Conservation (phyloP, 2,113 vertebrate genomes). For the Cavia porcellus region DNA sequence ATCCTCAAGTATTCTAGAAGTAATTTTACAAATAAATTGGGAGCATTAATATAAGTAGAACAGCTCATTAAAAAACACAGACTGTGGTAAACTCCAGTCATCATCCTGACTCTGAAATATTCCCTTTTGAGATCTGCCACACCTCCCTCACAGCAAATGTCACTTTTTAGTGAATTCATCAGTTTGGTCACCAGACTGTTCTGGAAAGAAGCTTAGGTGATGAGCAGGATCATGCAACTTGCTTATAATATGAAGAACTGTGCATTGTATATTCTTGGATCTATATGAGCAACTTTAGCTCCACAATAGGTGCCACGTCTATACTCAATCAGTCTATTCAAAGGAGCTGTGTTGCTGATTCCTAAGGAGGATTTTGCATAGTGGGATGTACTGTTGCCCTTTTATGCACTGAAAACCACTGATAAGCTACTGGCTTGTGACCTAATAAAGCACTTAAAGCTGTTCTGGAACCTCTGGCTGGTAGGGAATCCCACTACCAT, state of each 20-base stretch:
- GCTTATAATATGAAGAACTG: not conserved
- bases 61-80: not conserved
- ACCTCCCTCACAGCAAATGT: not conserved
- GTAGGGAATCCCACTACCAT: not conserved
- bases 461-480: not conserved
- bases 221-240: not conserved
- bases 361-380: not conserved
- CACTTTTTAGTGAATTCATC: not conserved
- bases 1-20: conserved; percentile 7
- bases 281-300: not conserved
- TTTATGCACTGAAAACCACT: not conserved
- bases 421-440: not conserved
- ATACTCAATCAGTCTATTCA: not conserved
- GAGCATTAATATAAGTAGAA: not conserved
- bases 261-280: not conserved
- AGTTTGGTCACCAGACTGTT: conserved; percentile 26
- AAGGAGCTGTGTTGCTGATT: not conserved
- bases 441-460: not conserved
- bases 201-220: not conserved
- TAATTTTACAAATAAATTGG: not conserved
- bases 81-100: not conserved
- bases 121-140: not conserved
- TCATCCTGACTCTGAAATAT: not conserved
- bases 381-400: no score
- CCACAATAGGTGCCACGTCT: not conserved